These are phyloP conservation scores for Ephestia elutella DNA, from an alignment of 1,140 invertebrate species.

Conservation along the genomic window DNA sequence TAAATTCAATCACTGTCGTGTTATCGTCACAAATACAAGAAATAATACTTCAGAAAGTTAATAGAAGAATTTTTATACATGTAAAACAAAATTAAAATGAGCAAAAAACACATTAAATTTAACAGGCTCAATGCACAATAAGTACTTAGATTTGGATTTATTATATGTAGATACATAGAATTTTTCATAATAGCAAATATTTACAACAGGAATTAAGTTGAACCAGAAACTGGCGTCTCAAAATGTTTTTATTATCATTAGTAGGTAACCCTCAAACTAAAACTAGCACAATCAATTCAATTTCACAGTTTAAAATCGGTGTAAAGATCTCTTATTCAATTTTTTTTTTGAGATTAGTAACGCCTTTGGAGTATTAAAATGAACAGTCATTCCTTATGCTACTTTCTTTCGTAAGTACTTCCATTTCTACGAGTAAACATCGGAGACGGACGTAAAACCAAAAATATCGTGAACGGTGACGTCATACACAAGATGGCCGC, in stretches of 20 bases:
- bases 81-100: too few species aligned
- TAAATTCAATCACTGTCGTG: neutral
- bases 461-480: conserved; percentile 28
- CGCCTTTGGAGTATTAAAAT: neutral
- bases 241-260: too few species aligned
- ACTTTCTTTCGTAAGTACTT: neutral
- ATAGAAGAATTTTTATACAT: too few species aligned
- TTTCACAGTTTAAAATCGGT: neutral
- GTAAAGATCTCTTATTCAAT: neutral
- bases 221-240: too few species aligned
- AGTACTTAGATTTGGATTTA: too few species aligned
- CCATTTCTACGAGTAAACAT: neutral
- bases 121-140: too few species aligned
- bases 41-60: too few species aligned
- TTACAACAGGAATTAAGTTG: too few species aligned
- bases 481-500: conserved; percentile 50
- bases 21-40: neutral
- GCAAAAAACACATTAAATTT: too few species aligned
- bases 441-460: neutral
- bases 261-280: neutral
- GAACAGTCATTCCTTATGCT: neutral
- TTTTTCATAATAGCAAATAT: too few species aligned
- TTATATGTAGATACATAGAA: too few species aligned
- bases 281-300: neutral
- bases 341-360: neutral